Evolutionary conservation across 1,140 invertebrate species (phyloP), one percentile per base, ranked within the genome.

Genomic region (Danaus melanippus): DNA sequence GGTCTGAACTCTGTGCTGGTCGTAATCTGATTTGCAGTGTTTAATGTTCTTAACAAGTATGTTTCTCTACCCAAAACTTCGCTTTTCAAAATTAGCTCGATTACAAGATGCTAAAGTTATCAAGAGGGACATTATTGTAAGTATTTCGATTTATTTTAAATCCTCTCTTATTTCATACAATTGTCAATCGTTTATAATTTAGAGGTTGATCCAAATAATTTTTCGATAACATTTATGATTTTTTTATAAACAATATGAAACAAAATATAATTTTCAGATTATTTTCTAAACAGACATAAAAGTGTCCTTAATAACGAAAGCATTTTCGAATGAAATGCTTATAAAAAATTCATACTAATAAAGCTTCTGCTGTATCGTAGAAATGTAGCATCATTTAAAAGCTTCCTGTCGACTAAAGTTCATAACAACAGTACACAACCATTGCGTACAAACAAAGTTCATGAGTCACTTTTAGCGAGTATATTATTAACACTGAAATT

Each of bases 1-100:
- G 21, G 50, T 53, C 56, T 46, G 3, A 49, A 40, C 46, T 58
- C 50, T 58, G 56, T 41, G 46, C 57, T 41, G 44, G 50, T 9
- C 12, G 43, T 72, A 72, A 72, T 72, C 59, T 60, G 69, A 72
- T 72, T 67, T 64, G 46, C 60, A 56, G 60, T 67, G 64, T 72
- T 72, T 72, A 69, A 67, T 60, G 64, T 66, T 62, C 53, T 58
- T 66, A 69, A 72, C 58, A 66, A 68, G 63, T 64, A 51, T 66
- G 58, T 61, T 55, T 69, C 62, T 52, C 57, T 53, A 46, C 58
- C 50, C 50, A 56, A 62, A 61, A 61, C 55, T 60, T 57, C 44
- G 55, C 54, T 52, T 15, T 56, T 61, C 46, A 52, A 59, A 68
- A 68, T 68, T 66, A 62, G 63, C 54, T 44, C 47, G 53, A 65